A percentile compares a stretch with the other conserved stretches of the same genome.
Evolutionary conservation across 2,797 vertebrate genomes (phyloP).

Genomic region (Sitta carolinensis): DNA sequence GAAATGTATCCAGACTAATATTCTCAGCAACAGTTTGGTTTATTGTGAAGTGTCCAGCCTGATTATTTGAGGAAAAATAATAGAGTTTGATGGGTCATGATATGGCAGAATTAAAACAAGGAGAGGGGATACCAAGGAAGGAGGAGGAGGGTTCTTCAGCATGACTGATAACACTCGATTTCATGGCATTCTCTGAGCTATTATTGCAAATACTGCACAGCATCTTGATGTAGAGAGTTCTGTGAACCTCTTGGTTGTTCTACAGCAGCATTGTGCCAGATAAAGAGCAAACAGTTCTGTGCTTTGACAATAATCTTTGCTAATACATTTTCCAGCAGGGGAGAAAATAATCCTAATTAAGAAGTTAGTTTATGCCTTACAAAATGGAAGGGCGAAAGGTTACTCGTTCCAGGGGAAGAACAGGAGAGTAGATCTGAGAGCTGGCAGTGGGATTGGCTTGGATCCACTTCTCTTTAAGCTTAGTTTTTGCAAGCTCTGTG

Average conservation of each 20-base stretch:
- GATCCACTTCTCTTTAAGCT: constrained; percentile 55
- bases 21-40: background rate
- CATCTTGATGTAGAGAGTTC: background rate
- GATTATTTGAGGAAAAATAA: background rate
- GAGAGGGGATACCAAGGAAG: background rate
- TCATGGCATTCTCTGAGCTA: background rate
- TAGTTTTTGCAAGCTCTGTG: constrained; percentile 60
- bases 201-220: background rate
- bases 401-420: constrained; percentile 48
- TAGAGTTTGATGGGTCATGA: background rate
- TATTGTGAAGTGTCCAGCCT: background rate
- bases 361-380: constrained; percentile 52
- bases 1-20: background rate
- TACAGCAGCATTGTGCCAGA: background rate
- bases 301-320: constrained; percentile 14
- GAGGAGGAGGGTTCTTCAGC: background rate
- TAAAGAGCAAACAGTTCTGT: background rate
- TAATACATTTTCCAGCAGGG: constrained; percentile 36
- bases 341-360: constrained; percentile 52
- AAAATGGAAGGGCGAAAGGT: constrained; percentile 55
- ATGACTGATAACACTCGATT: background rate
- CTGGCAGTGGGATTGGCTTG: constrained; percentile 53
- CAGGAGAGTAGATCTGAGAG: constrained; percentile 50
- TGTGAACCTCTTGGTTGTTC: background rate
- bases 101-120: background rate